phyloP scores from a whole-genome alignment of 2,113 vertebrate genomes.

The Motacilla alba region DNA sequence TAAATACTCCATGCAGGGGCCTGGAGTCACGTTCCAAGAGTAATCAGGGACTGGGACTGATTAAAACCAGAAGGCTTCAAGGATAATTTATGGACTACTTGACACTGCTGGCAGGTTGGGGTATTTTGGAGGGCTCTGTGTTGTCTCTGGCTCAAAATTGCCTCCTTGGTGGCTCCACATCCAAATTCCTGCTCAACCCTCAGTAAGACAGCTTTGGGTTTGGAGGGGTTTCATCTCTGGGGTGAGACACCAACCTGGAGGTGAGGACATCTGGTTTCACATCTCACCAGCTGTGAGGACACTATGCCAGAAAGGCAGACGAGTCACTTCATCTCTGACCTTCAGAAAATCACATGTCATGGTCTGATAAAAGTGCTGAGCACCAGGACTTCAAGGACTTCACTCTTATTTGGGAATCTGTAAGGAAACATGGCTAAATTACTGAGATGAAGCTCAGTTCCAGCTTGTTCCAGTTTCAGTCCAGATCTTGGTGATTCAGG shows the following conservation, averaged over 20 bases:
- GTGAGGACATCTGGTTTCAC: background rate
- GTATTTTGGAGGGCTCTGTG: background rate
- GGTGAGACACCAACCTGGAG: background rate
- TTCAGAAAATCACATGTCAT: background rate
- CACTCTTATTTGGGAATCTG: background rate
- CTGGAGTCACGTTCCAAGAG: conserved; percentile 60
- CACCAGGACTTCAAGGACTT: background rate
- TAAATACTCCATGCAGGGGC: conserved; percentile 66
- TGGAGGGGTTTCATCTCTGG: background rate
- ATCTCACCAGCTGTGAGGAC: background rate
- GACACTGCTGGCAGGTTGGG: conserved; percentile 6
- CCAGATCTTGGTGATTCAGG: background rate
- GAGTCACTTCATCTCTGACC: background rate
- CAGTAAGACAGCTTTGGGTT: background rate
- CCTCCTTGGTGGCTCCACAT: background rate
- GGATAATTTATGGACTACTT: conserved; percentile 56
- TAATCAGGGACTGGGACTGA: conserved; percentile 53
- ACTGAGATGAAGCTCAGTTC: background rate
- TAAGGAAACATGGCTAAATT: background rate
- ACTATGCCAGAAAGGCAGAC: background rate
- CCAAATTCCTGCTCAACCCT: background rate
- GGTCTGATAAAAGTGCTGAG: background rate
- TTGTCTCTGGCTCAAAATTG: background rate
- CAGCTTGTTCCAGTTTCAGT: background rate
- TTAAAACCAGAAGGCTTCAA: conserved; percentile 55